A percentile compares a stretch with the other conserved stretches of the same genome.
These are phyloP conservation scores for Noctua comes DNA, from an alignment of 2,888 invertebrate genomes.

Conservation along the genomic window DNA sequence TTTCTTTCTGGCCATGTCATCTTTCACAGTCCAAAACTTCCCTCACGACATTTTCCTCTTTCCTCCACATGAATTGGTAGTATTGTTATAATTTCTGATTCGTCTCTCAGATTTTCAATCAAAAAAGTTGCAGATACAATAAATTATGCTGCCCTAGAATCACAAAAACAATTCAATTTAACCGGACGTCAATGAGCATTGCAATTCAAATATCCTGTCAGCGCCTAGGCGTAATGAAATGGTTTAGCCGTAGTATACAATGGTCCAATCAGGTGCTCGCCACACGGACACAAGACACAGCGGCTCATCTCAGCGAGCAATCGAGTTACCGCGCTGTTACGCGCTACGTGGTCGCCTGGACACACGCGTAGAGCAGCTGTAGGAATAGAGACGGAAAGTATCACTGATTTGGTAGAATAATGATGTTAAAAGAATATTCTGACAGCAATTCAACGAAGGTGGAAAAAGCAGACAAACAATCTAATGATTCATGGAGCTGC, in stretches of 20 bases:
- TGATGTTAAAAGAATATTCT: neutral
- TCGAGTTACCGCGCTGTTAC: conserved; percentile 73
- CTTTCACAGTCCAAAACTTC: neutral
- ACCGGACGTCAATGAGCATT: conserved; percentile 16
- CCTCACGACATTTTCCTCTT: neutral
- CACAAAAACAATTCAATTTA: neutral
- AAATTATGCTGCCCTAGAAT: neutral
- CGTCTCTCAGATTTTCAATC: neutral
- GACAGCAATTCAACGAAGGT: neutral
- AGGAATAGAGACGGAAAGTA: conserved; percentile 29
- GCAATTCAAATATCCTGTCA: conserved; percentile 24
- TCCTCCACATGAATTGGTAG: too few species aligned
- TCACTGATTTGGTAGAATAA: neutral
- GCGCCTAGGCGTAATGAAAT: conserved; percentile 26
- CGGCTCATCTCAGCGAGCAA: conserved; percentile 74
- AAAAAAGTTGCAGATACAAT: neutral
- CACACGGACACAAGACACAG: conserved; percentile 52
- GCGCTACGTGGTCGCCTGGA: conserved; percentile 57
- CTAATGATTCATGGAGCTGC: neutral
- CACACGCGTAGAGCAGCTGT: conserved; percentile 37
- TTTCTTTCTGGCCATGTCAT: neutral
- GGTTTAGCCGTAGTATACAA: conserved; percentile 53
- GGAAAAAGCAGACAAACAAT: neutral
- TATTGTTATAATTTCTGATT: neutral
- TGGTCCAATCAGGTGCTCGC: conserved; percentile 66